These are phyloP conservation scores for Clunio marinus DNA, from an alignment of 2,888 invertebrate species.

Conservation along the genomic window DNA sequence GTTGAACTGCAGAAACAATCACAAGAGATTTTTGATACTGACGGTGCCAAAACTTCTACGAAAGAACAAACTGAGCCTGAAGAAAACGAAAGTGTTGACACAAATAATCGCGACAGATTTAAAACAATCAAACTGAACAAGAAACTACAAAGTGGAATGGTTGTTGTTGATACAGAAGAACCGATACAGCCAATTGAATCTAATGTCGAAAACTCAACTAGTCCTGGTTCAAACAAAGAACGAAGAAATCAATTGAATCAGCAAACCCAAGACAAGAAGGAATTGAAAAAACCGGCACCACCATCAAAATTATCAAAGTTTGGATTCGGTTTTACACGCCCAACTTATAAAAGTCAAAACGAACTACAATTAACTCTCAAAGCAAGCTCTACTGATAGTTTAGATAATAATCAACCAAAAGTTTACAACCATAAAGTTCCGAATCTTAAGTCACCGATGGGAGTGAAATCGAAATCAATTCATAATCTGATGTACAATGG, in stretches of 20 bases:
- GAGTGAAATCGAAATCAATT: conserved; percentile 51
- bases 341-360: conserved; percentile 11
- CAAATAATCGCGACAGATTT: conserved; percentile 48
- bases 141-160: conserved; percentile 40
- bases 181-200: neutral
- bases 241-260: conserved; percentile 30
- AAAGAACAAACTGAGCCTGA: no score
- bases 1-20: conserved; percentile 24
- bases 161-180: neutral
- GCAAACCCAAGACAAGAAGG: conserved; percentile 16
- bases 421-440: neutral
- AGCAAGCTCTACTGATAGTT: conserved; percentile 34
- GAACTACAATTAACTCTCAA: conserved; percentile 27
- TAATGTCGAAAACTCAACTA: neutral
- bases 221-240: conserved; percentile 34
- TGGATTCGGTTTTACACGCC: conserved; percentile 28
- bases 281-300: conserved; percentile 23
- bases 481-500: conserved; percentile 48
- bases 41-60: neutral
- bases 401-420: conserved; percentile 16
- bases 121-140: conserved; percentile 51
- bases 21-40: neutral
- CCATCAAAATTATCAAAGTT: conserved; percentile 25
- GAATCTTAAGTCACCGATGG: conserved; percentile 49
- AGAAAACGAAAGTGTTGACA: conserved; percentile 31